Conservation (phyloP, 2,113 vertebrate species). For the Myrmecophaga tridactyla region DNA sequence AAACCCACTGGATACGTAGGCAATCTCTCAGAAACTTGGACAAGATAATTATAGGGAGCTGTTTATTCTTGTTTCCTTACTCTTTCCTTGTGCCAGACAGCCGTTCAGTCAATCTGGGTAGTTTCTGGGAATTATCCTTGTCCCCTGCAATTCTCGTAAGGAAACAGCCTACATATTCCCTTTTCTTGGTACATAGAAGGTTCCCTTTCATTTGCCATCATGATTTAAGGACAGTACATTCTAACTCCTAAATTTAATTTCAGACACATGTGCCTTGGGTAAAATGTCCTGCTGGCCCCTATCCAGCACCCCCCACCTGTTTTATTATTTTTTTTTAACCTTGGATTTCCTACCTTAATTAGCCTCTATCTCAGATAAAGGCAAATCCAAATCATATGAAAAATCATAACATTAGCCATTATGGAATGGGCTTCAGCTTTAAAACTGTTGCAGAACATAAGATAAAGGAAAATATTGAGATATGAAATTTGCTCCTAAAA, state of each 20-base stretch:
- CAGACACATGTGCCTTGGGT: conserved; percentile 73
- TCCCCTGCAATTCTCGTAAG: conserved; percentile 37
- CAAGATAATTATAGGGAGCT: conserved; percentile 29
- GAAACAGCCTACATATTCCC: conserved; percentile 6
- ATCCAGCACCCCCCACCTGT: background rate
- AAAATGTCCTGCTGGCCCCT: conserved; percentile 64
- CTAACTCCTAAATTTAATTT: conserved; percentile 71
- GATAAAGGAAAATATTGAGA: background rate
- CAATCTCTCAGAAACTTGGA: conserved; percentile 11
- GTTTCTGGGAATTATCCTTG: conserved; percentile 64
- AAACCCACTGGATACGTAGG: background rate
- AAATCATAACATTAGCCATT: conserved; percentile 27
- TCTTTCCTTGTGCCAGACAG: conserved; percentile 19
- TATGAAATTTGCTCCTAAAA: background rate
- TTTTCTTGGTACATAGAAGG: conserved; percentile 51
- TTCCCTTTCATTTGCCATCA: conserved; percentile 54
- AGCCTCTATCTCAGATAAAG: conserved; percentile 69
- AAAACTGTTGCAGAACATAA: conserved; percentile 24
- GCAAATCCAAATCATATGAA: conserved; percentile 46
- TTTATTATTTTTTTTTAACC: background rate
- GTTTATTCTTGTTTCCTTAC: background rate
- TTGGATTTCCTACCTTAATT: conserved; percentile 74
- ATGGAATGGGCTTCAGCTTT: conserved; percentile 36
- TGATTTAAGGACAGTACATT: conserved; percentile 56
- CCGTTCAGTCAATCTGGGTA: background rate